These are phyloP conservation scores for Cinclus cinclus DNA, from an alignment of 2,113 vertebrate genomes.

Conservation along the genomic window DNA sequence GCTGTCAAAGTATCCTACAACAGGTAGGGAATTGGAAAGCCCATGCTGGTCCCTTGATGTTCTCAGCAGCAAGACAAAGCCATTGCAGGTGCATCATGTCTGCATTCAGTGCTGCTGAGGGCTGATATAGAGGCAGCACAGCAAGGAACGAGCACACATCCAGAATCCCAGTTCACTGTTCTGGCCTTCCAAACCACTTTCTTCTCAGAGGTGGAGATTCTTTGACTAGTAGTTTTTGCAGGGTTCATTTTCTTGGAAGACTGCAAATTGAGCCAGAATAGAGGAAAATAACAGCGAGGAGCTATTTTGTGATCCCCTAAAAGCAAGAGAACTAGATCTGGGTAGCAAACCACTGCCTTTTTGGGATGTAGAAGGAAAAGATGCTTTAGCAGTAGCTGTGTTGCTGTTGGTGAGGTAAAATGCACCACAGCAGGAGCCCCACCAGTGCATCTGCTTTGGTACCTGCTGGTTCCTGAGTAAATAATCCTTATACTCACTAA, in stretches of 20 bases:
- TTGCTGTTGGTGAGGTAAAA: background rate
- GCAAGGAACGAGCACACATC: background rate
- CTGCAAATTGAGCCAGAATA: background rate
- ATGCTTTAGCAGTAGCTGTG: background rate
- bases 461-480: background rate
- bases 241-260: background rate
- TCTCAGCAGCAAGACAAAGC: background rate
- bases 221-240: background rate
- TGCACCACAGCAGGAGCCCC: background rate
- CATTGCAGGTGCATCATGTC: fast-evolving
- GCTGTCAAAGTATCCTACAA: background rate
- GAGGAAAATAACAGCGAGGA: background rate
- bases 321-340: background rate
- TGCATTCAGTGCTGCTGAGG: background rate
- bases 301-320: background rate
- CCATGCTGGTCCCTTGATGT: fast-evolving
- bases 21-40: background rate
- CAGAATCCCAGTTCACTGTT: background rate
- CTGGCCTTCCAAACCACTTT: background rate
- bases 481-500: background rate
- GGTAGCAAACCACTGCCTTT: background rate
- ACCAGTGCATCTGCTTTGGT: background rate
- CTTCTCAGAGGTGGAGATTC: background rate
- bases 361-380: background rate
- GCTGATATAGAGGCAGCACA: background rate